phyloP scores from a whole-genome alignment of 2,113 vertebrate species.

The Mionectes macconnelli region DNA sequence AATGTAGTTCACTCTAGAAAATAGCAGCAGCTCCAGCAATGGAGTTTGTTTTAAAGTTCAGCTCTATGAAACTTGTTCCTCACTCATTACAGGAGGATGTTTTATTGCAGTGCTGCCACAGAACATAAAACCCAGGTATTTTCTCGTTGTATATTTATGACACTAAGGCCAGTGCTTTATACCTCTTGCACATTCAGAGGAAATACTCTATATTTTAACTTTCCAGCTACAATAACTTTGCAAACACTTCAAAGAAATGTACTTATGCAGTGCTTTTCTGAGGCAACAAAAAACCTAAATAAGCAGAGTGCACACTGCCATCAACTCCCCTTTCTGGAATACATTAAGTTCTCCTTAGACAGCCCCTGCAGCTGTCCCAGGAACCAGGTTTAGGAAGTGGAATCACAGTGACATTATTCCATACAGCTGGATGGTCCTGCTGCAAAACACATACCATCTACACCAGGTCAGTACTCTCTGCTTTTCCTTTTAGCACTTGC shows the following conservation, averaged over 20 bases:
- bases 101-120: background rate
- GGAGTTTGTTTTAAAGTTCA: background rate
- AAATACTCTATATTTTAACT: background rate
- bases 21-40: background rate
- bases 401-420: background rate
- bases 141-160: background rate
- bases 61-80: background rate
- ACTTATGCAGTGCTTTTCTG: background rate
- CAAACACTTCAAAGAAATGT: background rate
- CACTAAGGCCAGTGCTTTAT: background rate
- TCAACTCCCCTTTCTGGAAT: background rate
- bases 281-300: background rate
- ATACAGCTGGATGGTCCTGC: background rate
- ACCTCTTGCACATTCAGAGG: background rate
- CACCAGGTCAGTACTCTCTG: rapidly evolving
- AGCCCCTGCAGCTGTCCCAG: background rate
- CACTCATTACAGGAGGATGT: background rate
- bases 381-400: background rate
- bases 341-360: background rate
- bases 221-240: background rate
- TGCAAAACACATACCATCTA: background rate
- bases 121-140: background rate
- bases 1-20: background rate
- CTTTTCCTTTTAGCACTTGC: background rate
- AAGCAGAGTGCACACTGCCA: background rate